Evolutionary conservation across 2,113 vertebrate genomes (phyloP), one percentile per base, ranked within the genome.

Genomic region (Proterorhinus semilunaris): DNA sequence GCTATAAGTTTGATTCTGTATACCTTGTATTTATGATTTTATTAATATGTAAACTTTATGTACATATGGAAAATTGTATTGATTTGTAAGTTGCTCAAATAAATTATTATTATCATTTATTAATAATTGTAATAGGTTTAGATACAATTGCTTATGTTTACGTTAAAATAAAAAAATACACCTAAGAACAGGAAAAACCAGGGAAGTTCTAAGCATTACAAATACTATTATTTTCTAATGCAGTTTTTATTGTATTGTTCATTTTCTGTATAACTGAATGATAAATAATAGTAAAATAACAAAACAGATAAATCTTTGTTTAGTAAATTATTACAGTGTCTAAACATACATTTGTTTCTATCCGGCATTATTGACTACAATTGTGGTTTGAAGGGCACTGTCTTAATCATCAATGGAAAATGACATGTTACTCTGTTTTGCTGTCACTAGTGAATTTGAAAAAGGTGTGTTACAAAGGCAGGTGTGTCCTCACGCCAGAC

Each of bases 401-500:
- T 72, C 52, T 17, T 75, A 79, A 67, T 71, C 48, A 76, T 79
- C 3, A 63, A 27, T 65, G 7, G 61, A 6, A 52, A 27, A 65
- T 76, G 71, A 69, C 63, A 86, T 79, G 80, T 74, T 68, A 57
- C 69, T 83, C 47, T 80, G 79, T 87, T 87, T 64, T 77, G 70
- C 66, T 83, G 75, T 76, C 78, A 86, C 77, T 46, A 42, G 43
- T 92, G 90, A 89, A 90, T 89, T n/a, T n/a, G 51, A 70, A 69
- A 74, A 92, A 80, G 89, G 92, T 87, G 88, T 90, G 90, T 71
- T 72, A 47, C 42, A 48, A 51, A 69, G 66, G 80, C 75, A 67
- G 80, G 83, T 80, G 81, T 86, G 81, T 71, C 67, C 8, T 50
- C 27, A 69, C 74, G 42, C 65, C 76, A 74, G 78, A 55, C n/a